Evolutionary conservation across 2,888 invertebrate genomes (phyloP).

Genomic region (Pollenia griseotomentosa): DNA sequence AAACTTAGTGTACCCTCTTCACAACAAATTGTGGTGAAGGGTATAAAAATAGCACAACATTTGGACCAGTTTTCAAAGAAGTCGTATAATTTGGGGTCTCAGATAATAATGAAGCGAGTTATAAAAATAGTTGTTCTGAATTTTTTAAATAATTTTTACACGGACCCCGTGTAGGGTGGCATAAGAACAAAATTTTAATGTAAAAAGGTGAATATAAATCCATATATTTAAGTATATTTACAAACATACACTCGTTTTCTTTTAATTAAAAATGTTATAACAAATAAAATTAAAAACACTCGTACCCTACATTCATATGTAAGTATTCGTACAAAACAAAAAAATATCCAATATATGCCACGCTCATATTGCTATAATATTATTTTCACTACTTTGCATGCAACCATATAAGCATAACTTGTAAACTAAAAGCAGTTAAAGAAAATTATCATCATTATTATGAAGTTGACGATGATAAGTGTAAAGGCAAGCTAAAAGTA

Average conservation of each 20-base stretch:
- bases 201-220: neutral
- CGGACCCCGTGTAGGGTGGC: neutral
- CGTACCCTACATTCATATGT: neutral
- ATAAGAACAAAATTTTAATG: constrained; percentile 1
- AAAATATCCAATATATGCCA: constrained; percentile 31
- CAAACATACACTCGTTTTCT: neutral
- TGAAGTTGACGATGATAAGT: constrained; percentile 51
- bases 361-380: constrained; percentile 22
- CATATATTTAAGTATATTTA: neutral
- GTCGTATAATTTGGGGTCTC: too few relatives aligned
- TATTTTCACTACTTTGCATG: neutral
- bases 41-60: too few relatives aligned
- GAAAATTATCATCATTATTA: constrained; percentile 29
- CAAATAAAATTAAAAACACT: constrained; percentile 28
- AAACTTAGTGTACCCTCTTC: too few relatives aligned
- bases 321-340: neutral
- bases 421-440: constrained; percentile 38
- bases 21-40: too few relatives aligned
- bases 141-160: neutral
- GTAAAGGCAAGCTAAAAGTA: constrained; percentile 6
- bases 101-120: too few relatives aligned
- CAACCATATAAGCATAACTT: constrained; percentile 25
- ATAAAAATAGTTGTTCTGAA: too few relatives aligned
- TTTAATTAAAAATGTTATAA: constrained; percentile 62
- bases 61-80: too few relatives aligned